A percentile compares a stretch with the other conserved stretches of the same genome.
Conservation (phyloP, 2,797 vertebrate species). For the Brotula barbata region DNA sequence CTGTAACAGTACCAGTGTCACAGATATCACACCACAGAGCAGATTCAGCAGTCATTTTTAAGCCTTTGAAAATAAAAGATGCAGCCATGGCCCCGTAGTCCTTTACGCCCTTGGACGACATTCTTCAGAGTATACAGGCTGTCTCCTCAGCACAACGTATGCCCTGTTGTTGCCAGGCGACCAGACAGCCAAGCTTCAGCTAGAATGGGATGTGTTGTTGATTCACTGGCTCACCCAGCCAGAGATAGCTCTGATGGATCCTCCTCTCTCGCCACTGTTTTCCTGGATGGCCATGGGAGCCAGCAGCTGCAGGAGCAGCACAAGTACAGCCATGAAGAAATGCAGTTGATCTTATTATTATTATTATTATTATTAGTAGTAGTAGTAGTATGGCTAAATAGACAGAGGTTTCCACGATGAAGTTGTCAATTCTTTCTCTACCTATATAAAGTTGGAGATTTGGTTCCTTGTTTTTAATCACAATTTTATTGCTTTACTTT, state of each 20-base stretch:
- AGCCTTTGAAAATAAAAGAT: constrained; percentile 42
- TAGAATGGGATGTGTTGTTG: constrained; percentile 75
- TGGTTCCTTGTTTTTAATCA: too few species aligned
- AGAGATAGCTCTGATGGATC: constrained; percentile 67
- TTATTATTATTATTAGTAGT: constrained; percentile 7
- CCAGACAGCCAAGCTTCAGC: constrained; percentile 61
- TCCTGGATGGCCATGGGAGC: constrained; percentile 27
- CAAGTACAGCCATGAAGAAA: constrained; percentile 23
- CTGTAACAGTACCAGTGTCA: too few species aligned
- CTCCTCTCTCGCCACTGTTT: constrained; percentile 61
- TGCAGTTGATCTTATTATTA: constrained; percentile 9
- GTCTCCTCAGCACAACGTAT: constrained; percentile 45
- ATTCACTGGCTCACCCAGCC: constrained; percentile 67
- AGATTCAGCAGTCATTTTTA: constrained; percentile 50
- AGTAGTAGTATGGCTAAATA: constrained; percentile 3
- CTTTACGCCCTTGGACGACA: constrained; percentile 46
- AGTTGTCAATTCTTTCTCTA: too few species aligned
- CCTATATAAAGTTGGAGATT: too few species aligned
- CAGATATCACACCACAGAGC: constrained; percentile 35
- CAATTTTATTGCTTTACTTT: too few species aligned
- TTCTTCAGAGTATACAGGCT: constrained; percentile 43
- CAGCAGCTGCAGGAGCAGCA: constrained; percentile 28
- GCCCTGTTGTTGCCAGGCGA: constrained; percentile 78
- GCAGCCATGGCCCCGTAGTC: constrained; percentile 50
- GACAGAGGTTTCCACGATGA: too few species aligned